phyloP scores from a whole-genome alignment of 2,797 vertebrate genomes.

The Eulemur coronatus region DNA sequence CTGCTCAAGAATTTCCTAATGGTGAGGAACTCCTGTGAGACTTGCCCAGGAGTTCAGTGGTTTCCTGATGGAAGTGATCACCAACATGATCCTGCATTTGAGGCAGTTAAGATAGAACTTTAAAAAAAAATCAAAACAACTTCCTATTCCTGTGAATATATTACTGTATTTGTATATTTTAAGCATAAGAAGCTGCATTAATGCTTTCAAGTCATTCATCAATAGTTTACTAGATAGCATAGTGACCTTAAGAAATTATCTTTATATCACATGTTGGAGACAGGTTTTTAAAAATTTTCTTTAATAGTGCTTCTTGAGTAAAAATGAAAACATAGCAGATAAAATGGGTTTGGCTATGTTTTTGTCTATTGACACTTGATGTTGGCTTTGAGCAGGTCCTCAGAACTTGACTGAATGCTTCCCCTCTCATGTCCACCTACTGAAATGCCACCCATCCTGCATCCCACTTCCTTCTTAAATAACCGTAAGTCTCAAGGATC shows the following conservation, averaged over 20 bases:
- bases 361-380: neutral
- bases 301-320: neutral
- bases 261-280: neutral
- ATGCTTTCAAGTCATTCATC: neutral
- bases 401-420: neutral
- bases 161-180: neutral
- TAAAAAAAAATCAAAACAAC: neutral
- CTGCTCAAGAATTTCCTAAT: conserved; percentile 40
- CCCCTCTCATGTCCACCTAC: neutral
- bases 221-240: neutral
- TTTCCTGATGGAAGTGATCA: neutral
- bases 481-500: neutral
- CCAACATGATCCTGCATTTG: neutral
- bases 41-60: neutral
- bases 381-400: neutral
- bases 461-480: neutral
- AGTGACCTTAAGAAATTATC: neutral
- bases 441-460: neutral
- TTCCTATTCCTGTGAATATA: neutral
- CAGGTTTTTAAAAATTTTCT: neutral
- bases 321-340: neutral
- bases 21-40: neutral
- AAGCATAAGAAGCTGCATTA: neutral
- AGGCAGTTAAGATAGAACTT: neutral
- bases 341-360: neutral